Percentiles rank a stretch among this genome's conserved stretches.
Conservation (phyloP, 2,888 invertebrate species). For the Operophtera brumata region DNA sequence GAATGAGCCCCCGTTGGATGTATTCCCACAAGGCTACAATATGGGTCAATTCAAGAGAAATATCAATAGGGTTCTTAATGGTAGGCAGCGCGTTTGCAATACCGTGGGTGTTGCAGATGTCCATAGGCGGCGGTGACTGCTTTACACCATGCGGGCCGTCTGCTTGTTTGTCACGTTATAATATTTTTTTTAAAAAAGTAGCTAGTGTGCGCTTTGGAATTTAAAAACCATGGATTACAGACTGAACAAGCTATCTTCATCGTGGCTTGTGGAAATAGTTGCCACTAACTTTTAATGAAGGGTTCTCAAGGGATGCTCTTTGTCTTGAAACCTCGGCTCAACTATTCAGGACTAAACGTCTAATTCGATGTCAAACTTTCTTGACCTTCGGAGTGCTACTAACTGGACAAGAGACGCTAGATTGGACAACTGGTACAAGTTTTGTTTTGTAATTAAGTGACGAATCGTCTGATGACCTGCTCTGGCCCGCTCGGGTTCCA, state of each 20-base stretch:
- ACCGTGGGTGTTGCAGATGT: too few species aligned
- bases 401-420: slow-evolving; percentile 2
- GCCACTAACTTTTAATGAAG: slow-evolving; percentile 24
- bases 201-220: too few species aligned
- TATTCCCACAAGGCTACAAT: too few species aligned
- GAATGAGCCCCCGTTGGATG: too few species aligned
- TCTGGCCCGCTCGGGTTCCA: neutral
- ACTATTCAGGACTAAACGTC: slow-evolving; percentile 8
- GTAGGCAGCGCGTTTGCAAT: too few species aligned
- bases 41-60: too few species aligned
- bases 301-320: slow-evolving; percentile 16
- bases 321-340: slow-evolving; percentile 10
- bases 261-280: slow-evolving; percentile 9
- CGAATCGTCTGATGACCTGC: neutral
- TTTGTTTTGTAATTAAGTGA: neutral
- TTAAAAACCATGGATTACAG: neutral
- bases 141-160: too few species aligned
- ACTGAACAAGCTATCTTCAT: neutral
- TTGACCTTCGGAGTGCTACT: slow-evolving; percentile 1
- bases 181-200: too few species aligned
- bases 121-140: too few species aligned
- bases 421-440: neutral
- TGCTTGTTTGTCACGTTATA: too few species aligned
- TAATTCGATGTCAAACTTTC: slow-evolving; percentile 15
- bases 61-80: too few species aligned